Evolutionary conservation across 1,140 invertebrate species (phyloP).

Genomic region (Scylla paramamosain): DNA sequence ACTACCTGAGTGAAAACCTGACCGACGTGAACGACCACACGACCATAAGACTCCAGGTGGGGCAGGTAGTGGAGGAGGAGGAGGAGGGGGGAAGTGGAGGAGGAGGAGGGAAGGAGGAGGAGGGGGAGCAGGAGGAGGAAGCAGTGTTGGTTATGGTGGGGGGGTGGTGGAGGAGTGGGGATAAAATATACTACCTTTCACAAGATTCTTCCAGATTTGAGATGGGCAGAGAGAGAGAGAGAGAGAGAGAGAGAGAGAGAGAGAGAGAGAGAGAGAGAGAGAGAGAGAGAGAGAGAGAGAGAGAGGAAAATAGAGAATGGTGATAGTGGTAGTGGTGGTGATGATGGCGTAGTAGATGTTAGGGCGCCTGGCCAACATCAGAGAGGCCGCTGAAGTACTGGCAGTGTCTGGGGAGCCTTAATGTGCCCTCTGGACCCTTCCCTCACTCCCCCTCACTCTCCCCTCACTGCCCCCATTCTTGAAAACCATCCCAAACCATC

Average conservation of each 20-base stretch:
- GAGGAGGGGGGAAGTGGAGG: neutral
- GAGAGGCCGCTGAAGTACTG: neutral
- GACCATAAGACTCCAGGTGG: neutral
- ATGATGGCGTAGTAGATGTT: too few species aligned
- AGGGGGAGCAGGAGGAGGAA: neutral
- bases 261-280: neutral
- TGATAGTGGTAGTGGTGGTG: neutral
- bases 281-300: neutral
- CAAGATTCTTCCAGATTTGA: neutral
- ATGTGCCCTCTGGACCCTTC: neutral
- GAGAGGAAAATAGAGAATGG: neutral
- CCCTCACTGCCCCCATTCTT: neutral
- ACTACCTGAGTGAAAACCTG: conserved; percentile 21
- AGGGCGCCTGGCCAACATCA: too few species aligned
- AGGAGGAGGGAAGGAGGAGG: neutral
- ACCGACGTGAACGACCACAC: conserved; percentile 2
- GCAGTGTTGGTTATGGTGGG: neutral
- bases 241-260: neutral
- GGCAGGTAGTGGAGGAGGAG: neutral
- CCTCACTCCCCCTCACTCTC: neutral
- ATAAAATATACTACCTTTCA: neutral
- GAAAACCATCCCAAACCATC: neutral
- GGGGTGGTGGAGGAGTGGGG: neutral
- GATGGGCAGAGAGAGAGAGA: neutral
- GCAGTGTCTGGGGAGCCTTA: neutral